These are phyloP conservation scores for Delphinapterus leucas DNA, from an alignment of 2,113 vertebrate genomes.

Conservation along the genomic window DNA sequence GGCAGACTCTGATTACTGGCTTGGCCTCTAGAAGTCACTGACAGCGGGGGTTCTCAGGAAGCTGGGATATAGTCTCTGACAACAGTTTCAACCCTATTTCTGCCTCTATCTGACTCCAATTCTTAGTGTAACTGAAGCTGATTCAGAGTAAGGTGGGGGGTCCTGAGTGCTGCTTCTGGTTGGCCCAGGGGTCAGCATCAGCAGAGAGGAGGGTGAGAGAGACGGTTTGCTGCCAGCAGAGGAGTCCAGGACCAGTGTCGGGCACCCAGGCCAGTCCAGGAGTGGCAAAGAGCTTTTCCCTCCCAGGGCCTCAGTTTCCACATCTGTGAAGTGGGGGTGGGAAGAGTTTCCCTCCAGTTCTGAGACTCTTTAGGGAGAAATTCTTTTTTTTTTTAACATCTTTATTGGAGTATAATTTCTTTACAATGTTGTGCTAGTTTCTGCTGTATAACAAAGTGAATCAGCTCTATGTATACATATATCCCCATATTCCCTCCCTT, in stretches of 20 bases:
- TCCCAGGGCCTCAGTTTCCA: neutral
- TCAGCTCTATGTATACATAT: too few relatives aligned
- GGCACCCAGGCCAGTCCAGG: fast-evolving
- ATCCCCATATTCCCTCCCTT: too few relatives aligned
- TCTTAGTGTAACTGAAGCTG: neutral
- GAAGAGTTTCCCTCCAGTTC: neutral
- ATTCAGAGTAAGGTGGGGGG: neutral
- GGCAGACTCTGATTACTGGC: neutral
- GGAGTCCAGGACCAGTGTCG: neutral
- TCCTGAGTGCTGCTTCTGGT: fast-evolving
- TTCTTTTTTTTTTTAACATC: too few relatives aligned
- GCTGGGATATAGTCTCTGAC: too few relatives aligned
- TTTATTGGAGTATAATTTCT: too few relatives aligned
- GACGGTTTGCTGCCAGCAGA: fast-evolving
- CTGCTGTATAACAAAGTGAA: too few relatives aligned
- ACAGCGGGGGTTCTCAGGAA: neutral
- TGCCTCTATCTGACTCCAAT: neutral
- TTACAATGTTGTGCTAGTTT: too few relatives aligned
- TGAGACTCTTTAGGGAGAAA: too few relatives aligned
- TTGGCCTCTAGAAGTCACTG: neutral
- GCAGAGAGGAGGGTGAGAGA: neutral
- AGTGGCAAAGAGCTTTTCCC: too few relatives aligned
- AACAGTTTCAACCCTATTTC: neutral
- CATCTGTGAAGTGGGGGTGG: neutral
- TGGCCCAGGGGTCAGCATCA: neutral